Evolutionary conservation across 2,888 invertebrate species (phyloP), one percentile per base, ranked within the genome.

Genomic region (Pachydiplax longipennis): DNA sequence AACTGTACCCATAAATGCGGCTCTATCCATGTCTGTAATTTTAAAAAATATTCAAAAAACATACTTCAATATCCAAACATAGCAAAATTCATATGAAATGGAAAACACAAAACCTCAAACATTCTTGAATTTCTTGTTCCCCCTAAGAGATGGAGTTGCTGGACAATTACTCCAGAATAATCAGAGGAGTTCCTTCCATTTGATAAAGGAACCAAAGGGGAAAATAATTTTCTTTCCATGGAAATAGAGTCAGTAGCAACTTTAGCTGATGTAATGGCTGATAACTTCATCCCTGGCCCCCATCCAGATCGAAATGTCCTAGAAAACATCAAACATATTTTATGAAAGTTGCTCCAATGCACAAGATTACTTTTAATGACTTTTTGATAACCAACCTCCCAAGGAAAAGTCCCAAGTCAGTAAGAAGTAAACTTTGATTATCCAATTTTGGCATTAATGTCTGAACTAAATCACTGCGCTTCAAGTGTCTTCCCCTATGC

Each of bases 271-370:
- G 94, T 93, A 91, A 95, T 94, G 10, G 95, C 95, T 12, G 96
- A 93, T 0, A 96, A 93, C 0, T 95, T 95, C 92, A 95, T 95
- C 22, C 95, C 95, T 0, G 96, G 96, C 0, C 96, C 96, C 96
- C 98, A 98, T 0, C 97, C 97, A 0, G 96, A 95, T 93, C 97
- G 96, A 91, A 96, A 96, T 91, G 96, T 95, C 0, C 87, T 87
- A 37, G 31, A 31, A 83, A n/a, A 25, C 18, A 48, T 31, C 81
- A 82, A 53, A 44, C 13, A 6, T 48, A 10, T 73, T 31, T 31
- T 22, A 73, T 73, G 73, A 31, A 53, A 53, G 15, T 18, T 18
- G 53, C 3, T 53, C 15, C 53, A 73, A 25, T 31, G 13, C 25
- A 73, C 3, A 73, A 73, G 0, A 73, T n/a, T 13, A 13, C n/a